These are phyloP conservation scores for Ophiodon elongatus DNA, from an alignment of 2,113 vertebrate species.

Conservation along the genomic window DNA sequence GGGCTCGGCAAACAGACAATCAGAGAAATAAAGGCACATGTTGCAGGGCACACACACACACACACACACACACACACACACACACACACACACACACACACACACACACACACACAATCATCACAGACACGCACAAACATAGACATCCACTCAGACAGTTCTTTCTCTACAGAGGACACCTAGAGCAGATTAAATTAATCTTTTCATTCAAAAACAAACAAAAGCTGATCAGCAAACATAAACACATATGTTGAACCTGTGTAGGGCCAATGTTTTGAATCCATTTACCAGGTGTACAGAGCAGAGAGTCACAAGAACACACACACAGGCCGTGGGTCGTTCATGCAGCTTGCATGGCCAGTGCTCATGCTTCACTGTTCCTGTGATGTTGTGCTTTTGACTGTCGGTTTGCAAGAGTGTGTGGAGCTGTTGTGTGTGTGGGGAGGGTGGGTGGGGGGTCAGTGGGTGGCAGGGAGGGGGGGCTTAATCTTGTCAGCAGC, in stretches of 20 bases:
- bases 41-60: not conserved
- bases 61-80: not conserved
- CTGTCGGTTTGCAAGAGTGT: constrained; percentile 9
- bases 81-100: too few relatives aligned
- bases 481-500: not conserved
- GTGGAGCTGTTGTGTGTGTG: constrained; percentile 76
- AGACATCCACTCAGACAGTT: not conserved
- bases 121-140: not conserved
- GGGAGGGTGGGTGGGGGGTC: constrained; percentile 36
- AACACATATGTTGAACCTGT: not conserved
- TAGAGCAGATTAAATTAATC: not conserved
- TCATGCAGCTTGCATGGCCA: constrained; percentile 46
- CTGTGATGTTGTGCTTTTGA: constrained; percentile 27
- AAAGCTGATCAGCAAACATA: not conserved
- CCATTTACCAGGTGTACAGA: not conserved
- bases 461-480: not conserved
- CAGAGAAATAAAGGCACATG: not conserved
- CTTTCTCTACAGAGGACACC: not conserved
- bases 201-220: too few relatives aligned
- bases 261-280: not conserved
- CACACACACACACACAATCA: not conserved
- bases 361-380: constrained; percentile 14
- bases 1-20: not conserved
- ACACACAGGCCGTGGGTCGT: constrained; percentile 4
- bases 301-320: not conserved